These are phyloP conservation scores for Corvus moneduloides DNA, from an alignment of 2,113 vertebrate genomes.

Conservation along the genomic window DNA sequence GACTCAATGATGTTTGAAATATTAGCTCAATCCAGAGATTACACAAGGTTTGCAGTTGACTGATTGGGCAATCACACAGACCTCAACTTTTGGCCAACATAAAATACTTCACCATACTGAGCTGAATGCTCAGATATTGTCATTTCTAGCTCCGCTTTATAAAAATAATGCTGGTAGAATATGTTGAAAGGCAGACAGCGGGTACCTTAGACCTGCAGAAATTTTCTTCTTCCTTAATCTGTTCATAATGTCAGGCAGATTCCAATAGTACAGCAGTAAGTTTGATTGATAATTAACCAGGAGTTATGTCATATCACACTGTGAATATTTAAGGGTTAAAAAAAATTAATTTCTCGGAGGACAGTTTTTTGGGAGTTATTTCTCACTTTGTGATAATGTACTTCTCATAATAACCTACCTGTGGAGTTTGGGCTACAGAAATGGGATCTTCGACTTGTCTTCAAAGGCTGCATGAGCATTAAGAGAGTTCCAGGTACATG, in stretches of 20 bases:
- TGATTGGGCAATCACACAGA: background rate
- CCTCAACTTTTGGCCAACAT: background rate
- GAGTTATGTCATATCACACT: slow-evolving; percentile 22
- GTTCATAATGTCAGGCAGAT: background rate
- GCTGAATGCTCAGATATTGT: background rate
- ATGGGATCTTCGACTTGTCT: background rate
- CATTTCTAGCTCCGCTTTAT: background rate
- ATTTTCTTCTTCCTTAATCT: background rate
- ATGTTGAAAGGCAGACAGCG: background rate
- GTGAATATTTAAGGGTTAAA: background rate
- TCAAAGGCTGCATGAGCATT: background rate
- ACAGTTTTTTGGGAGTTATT: background rate
- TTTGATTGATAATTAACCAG: slow-evolving; percentile 50
- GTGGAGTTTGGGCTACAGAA: background rate
- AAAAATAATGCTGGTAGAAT: background rate
- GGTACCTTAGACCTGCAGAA: background rate
- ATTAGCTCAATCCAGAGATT: background rate
- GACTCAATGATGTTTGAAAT: background rate
- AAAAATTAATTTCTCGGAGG: background rate
- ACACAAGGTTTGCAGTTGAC: background rate
- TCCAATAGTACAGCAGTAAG: background rate
- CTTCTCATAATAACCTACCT: background rate
- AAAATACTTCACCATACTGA: background rate
- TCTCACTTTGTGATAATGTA: background rate
- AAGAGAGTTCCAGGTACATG: background rate